Evolutionary conservation across 2,888 invertebrate genomes (phyloP), one percentile per base, ranked within the genome.

Genomic region (Volucella inanis): DNA sequence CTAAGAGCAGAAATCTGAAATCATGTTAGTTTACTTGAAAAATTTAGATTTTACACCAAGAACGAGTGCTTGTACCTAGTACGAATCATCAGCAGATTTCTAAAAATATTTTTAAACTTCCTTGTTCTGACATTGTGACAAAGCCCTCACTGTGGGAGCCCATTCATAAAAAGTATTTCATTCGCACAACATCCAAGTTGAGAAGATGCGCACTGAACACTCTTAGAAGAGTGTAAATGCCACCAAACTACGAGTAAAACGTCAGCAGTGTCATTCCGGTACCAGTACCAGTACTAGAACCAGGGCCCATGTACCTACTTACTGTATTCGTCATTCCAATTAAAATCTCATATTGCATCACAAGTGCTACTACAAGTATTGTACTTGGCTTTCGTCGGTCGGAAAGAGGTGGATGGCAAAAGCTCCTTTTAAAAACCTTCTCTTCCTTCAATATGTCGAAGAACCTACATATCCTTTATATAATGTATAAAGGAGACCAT

Each of bases 101-200:
- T 72, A 72, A 77, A 72, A 77, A 81, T 76, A 82, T 55, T 52
- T n/a, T 31, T 14, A 6, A 31, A 31, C 75, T 64, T 75, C 54
- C 52, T 54, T 45, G 54, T 67, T 72, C 14, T 47, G 50, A 57
- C 22, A 78, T n/a, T 61, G 18, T 39, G 45, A 52, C 59, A 61
- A 50, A 57, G 72, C 43, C 31, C 64, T 45, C 43, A 68, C 62
- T 74, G 65, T 82, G 59, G 6, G 39, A 55, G 52, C 64, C 67
- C 83, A 83, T 83, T 83, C 83, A 83, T 83, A 83, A 83, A 31
- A 79, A 83, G 62, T 39, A 62, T 49, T 78, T 78, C 50, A 55
- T 59, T 67, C 4, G 38, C 67, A 64, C 38, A 31, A 31, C 31
- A 31, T 31, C 6, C 31, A 31, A 47, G 47, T 59, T 41, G 11